phyloP scores from a whole-genome alignment of 2,888 invertebrate genomes.

The Drosophila greeni region DNA sequence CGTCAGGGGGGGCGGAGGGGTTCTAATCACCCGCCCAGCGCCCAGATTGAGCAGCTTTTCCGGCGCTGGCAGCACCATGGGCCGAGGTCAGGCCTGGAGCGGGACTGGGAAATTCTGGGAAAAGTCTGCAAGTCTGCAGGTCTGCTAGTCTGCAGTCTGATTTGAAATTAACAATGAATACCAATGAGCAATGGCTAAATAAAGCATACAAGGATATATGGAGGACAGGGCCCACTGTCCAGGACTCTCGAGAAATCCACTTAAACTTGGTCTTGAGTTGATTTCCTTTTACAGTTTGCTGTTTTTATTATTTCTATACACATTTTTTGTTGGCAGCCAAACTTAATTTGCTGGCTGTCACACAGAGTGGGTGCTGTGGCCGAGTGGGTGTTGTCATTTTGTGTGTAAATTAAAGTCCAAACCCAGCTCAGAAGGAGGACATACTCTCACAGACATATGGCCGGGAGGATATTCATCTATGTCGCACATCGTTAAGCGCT shows the following conservation, averaged over 20 bases:
- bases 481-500: constrained; percentile 74
- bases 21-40: constrained; percentile 14
- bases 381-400: constrained; percentile 38
- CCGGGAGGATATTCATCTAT: constrained; percentile 58
- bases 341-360: constrained; percentile 57
- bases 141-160: background rate
- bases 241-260: constrained; percentile 15
- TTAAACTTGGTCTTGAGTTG: constrained; percentile 52
- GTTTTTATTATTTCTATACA: constrained; percentile 6
- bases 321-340: constrained; percentile 28
- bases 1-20: background rate
- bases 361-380: constrained; percentile 16
- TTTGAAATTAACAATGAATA: constrained; percentile 21
- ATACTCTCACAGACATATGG: constrained; percentile 18
- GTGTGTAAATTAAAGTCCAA: constrained; percentile 56
- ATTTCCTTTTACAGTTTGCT: constrained; percentile 47
- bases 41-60: constrained; percentile 13
- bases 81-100: background rate
- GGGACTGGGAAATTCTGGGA: background rate
- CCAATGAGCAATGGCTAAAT: constrained; percentile 6
- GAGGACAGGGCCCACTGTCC: constrained; percentile 18
- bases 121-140: background rate
- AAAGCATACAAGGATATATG: background rate
- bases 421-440: too few species aligned
- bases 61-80: constrained; percentile 8